Base-by-base conservation (phyloP, 2,113 vertebrate genomes). In the Himantopus leucocephalus region DNA sequence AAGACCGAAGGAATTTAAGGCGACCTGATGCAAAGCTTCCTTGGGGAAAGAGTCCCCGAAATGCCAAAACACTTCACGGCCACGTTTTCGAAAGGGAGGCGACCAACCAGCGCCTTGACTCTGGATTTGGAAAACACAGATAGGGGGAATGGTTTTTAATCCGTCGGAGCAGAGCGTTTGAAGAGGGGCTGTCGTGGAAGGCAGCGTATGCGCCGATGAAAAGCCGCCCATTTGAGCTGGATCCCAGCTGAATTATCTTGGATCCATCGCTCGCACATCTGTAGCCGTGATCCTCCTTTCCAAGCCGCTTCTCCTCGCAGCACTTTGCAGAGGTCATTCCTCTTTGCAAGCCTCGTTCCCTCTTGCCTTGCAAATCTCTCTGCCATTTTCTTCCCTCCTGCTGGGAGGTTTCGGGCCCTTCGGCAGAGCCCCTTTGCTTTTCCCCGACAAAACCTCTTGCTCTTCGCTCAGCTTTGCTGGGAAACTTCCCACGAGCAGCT, bases 291-390 rank as follows among this genome's bases (percentile, higher is more conserved):
- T 66, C 53, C 84, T 91, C 39, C 93, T 93, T 68, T 84, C 92
- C 74, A 85, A 88, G 74, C 62, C 32, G 81, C 93, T 82, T 78
- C 88, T 90, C 81, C 66, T 91, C 27, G 1, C 23, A 74, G 81
- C 87, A 6, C 76, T 92, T 29, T 0, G 3, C 72, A 56, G 72
- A 94, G 94, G 52, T 92, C 73, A 48, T 45, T 95, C 14, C 34
- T 50, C 92, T 87, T 22, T 12, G 30, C 74, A 32, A 78, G 48
- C 86, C 48, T 62, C 20, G 0, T 21, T 94, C 89, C 82, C 88
- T 85, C 58, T 47, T 20, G 62, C 95, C 74, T 92, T 72, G 82
- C 94, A 72, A 93, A 92, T 21, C 12, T 77, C 74, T 48, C 88
- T 94, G 73, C 80, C 63, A 2, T 85, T 72, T 72, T 64, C 84